Evolutionary conservation across 2,113 vertebrate species (phyloP).

Genomic region (Calypte anna): DNA sequence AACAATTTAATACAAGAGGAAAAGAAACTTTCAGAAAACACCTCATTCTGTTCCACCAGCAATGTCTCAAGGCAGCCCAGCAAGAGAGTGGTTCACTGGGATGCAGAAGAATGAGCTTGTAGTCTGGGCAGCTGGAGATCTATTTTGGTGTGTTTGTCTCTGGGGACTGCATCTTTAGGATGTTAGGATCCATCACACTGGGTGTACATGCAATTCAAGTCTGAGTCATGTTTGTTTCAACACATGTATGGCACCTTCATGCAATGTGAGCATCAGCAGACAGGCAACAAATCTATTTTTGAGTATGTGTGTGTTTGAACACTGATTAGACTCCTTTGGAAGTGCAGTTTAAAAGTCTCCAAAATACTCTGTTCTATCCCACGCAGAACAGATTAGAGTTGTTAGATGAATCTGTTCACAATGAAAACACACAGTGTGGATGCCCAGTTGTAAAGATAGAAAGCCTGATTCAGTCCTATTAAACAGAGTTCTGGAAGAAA

Average conservation of each 20-base stretch:
- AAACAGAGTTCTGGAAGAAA: conserved; percentile 14
- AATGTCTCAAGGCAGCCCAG: neutral
- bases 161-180: neutral
- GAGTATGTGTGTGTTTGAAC: neutral
- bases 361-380: conserved; percentile 11
- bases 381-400: conserved; percentile 3
- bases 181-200: neutral
- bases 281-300: neutral
- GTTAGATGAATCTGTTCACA: neutral
- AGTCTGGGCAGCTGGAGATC: neutral
- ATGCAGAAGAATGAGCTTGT: neutral
- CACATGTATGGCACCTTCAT: neutral
- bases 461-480: neutral
- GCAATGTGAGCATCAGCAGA: neutral
- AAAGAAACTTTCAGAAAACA: neutral
- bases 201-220: neutral
- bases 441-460: conserved; percentile 14
- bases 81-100: neutral
- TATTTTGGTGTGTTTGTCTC: neutral
- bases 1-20: neutral
- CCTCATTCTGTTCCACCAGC: neutral
- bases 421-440: neutral
- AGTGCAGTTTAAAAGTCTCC: neutral
- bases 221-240: neutral
- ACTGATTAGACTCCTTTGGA: conserved; percentile 10